Base-by-base conservation (phyloP, 2,888 invertebrate genomes). In the Limnephilus marmoratus region DNA sequence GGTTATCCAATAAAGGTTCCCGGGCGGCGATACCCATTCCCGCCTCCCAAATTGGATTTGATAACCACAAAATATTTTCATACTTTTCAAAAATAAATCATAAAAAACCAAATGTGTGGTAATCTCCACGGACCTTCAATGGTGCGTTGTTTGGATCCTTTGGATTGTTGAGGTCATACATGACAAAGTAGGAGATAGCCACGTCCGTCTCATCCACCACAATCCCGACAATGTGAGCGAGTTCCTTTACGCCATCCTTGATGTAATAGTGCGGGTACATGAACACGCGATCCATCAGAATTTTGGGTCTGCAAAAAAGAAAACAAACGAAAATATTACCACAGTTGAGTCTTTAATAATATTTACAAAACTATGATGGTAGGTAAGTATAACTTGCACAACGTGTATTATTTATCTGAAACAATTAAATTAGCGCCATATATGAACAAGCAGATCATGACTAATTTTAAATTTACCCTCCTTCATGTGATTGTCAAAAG, bases 201-300 rank as follows among this genome's bases (percentile, higher is more conserved):
- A 95, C 94, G 2, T 95, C 95, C 0, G 95, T 94, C 0, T 96
- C 96, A 91, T 96, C 96, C 15, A 96, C 15, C 13, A 94, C 93
- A 2, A 96, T 94, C 90, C 94, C 95, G 0, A 95, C 82, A 12
- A 96, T 91, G 1, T 94, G 93, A 0, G 92, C 90, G 0, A 94
- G 45, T 0, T 95, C 94, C 11, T 94, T 94, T 11, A 93, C 49
- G 12, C 91, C 94, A 34, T 94, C 94, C 24, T 92, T 94, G 0
- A 94, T 94, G n/a, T 90, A 93, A 90, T 93, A 94, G 90, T 94
- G 95, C 0, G 94, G 94, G 90, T 94, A 94, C 5, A 94, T 94
- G 5, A 95, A 80, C 92, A 95, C 93, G 68, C 94, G 95, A 85
- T 95, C 95, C 85, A 96, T 93, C 94, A 95, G 95, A 89, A 94